A percentile compares a stretch with the other conserved stretches of the same genome.
phyloP scores from a whole-genome alignment of 2,888 invertebrate species.

The Drosophila kanekoi region DNA sequence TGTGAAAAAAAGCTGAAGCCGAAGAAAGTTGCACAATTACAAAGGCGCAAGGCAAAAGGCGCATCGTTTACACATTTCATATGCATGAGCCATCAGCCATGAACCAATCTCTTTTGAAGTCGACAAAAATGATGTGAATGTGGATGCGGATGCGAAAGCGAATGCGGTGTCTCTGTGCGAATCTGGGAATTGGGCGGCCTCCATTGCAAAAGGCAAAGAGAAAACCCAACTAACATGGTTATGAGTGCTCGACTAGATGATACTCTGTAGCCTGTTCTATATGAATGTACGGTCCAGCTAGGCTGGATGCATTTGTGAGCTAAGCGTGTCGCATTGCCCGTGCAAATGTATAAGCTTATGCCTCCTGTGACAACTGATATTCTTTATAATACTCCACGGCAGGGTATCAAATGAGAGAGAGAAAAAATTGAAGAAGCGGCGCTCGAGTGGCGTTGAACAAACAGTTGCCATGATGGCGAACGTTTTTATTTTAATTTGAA shows the following conservation, averaged over 20 bases:
- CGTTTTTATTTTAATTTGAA: constrained; percentile 54
- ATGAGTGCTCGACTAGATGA: neutral
- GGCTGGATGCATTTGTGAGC: no score
- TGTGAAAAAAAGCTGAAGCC: constrained; percentile 15
- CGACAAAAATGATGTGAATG: constrained; percentile 41
- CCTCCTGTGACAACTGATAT: no score
- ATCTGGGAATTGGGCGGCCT: constrained; percentile 56
- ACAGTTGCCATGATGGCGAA: constrained; percentile 63
- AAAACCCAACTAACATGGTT: neutral
- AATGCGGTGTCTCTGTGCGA: constrained; percentile 36
- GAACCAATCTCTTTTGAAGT: constrained; percentile 71
- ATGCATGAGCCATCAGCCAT: constrained; percentile 65
- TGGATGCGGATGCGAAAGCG: constrained; percentile 20
- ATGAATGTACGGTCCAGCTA: no score
- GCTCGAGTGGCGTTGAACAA: constrained; percentile 47
- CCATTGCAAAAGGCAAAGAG: constrained; percentile 27
- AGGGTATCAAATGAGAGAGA: constrained; percentile 29
- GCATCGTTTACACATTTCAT: constrained; percentile 58
- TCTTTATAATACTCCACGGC: neutral
- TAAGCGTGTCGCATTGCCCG: no score
- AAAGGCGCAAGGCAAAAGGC: constrained; percentile 54
- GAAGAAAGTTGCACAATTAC: constrained; percentile 77
- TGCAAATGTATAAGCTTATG: no score
- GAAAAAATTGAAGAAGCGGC: constrained; percentile 8
- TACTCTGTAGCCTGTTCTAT: neutral